phyloP scores from a whole-genome alignment of 2,888 invertebrate genomes.

The Caenorhabditis macrosperma region DNA sequence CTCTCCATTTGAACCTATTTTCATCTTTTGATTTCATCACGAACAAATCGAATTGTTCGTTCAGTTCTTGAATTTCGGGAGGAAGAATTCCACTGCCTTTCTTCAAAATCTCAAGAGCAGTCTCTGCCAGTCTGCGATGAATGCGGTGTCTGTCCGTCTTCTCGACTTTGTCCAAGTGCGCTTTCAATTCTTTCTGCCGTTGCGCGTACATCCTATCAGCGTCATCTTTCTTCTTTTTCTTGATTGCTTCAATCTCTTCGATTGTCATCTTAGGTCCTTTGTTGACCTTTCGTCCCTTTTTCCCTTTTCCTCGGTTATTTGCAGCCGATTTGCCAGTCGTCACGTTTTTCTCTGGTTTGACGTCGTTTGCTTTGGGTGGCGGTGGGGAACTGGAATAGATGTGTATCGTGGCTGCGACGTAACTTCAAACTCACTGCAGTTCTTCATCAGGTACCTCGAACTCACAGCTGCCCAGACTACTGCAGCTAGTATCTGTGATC shows the following conservation, averaged over 20 bases:
- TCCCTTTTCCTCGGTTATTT: conserved; percentile 13
- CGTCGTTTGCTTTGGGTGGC: background rate
- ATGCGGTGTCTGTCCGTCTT: background rate
- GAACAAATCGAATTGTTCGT: background rate
- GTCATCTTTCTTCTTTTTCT: conserved; percentile 22
- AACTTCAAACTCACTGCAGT: background rate
- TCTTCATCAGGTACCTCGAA: background rate
- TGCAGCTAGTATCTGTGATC: background rate
- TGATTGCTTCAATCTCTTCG: conserved; percentile 45
- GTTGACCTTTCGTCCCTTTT: conserved; percentile 12
- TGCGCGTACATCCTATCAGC: conserved; percentile 9
- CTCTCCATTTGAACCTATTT: background rate
- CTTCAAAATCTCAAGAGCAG: conserved; percentile 14
- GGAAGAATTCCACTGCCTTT: background rate
- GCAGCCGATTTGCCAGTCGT: background rate
- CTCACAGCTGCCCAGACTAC: background rate
- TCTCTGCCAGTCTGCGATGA: background rate
- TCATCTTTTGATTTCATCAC: background rate
- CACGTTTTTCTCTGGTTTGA: background rate
- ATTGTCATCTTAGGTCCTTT: conserved; percentile 32
- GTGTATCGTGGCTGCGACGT: too few relatives aligned
- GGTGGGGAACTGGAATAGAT: background rate
- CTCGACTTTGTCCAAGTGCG: conserved; percentile 1
- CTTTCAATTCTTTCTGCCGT: background rate
- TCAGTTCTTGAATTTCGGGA: background rate